These are phyloP conservation scores for Leptoteleia sp. DNA, from an alignment of 1,140 invertebrate species.

Conservation along the genomic window DNA sequence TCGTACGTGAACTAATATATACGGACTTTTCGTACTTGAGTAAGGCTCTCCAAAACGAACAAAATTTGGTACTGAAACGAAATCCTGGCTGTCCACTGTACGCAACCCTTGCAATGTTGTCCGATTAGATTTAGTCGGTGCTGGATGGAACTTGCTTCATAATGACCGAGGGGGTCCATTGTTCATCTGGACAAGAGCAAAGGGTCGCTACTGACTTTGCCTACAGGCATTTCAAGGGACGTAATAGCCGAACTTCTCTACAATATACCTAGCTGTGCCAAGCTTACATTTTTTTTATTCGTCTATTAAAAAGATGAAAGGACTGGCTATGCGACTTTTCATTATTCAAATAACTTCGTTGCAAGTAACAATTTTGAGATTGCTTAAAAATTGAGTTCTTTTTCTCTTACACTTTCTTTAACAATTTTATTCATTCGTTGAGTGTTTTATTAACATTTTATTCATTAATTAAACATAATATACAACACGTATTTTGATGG, in stretches of 20 bases:
- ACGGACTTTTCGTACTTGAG: too few species aligned
- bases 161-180: conserved; percentile 52
- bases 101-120: conserved; percentile 54
- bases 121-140: conserved; percentile 54
- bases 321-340: not conserved
- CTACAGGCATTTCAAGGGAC: conserved; percentile 44
- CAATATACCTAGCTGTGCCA: conserved; percentile 16
- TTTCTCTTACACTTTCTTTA: too few species aligned
- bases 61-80: conserved; percentile 33
- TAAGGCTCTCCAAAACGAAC: conserved; percentile 14
- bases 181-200: conserved; percentile 47
- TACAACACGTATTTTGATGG: too few species aligned
- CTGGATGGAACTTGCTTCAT: conserved; percentile 30
- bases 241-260: conserved; percentile 26
- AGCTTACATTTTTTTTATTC: conserved; percentile 2
- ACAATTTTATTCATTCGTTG: too few species aligned
- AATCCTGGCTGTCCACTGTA: conserved; percentile 42
- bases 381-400: too few species aligned
- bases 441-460: too few species aligned
- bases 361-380: too few species aligned
- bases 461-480: too few species aligned
- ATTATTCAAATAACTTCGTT: conserved; percentile 1
- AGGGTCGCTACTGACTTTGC: conserved; percentile 54
- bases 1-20: too few species aligned
- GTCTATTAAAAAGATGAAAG: conserved; percentile 14